A percentile compares a stretch with the other conserved stretches of the same genome.
Conservation (phyloP, 2,888 invertebrate genomes). For the Liposcelis brunnea region DNA sequence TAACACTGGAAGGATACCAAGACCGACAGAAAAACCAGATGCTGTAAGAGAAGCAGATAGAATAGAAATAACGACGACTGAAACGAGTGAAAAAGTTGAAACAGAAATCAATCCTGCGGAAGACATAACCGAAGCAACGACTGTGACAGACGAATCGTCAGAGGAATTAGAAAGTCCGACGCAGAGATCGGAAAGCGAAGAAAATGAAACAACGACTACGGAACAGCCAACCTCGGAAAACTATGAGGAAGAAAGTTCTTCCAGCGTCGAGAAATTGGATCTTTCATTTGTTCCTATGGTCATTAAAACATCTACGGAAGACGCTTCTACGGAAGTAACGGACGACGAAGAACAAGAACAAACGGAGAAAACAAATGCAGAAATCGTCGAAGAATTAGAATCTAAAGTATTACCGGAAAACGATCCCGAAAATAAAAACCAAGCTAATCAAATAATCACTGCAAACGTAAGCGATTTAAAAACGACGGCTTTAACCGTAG, state of each 20-base stretch:
- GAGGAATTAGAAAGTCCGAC: slow-evolving; percentile 18
- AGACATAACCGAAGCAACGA: slow-evolving; percentile 16
- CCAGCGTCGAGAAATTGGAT: slow-evolving; percentile 11
- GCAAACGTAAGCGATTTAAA: slow-evolving; percentile 28
- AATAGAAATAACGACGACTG: neutral
- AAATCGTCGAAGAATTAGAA: slow-evolving; percentile 1
- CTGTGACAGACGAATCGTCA: slow-evolving; percentile 20
- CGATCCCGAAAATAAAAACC: slow-evolving; percentile 10
- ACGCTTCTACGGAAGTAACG: neutral
- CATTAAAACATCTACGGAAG: neutral
- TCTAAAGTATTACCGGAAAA: slow-evolving; percentile 15
- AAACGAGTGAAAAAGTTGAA: slow-evolving; percentile 2
- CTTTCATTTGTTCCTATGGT: slow-evolving; percentile 4
- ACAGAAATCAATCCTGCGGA: neutral
- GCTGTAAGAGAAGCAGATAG: too few relatives aligned
- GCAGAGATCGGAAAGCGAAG: too few relatives aligned
- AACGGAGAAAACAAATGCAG: slow-evolving; percentile 1
- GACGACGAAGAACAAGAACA: neutral
- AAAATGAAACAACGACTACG: slow-evolving; percentile 10
- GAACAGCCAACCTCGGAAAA: slow-evolving; percentile 4
- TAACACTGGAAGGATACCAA: neutral
- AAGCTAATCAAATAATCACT: slow-evolving; percentile 18
- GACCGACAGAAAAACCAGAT: slow-evolving; percentile 1
- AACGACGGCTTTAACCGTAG: slow-evolving; percentile 9
- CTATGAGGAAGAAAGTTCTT: slow-evolving; percentile 11